Percentiles rank a stretch among this genome's conserved stretches.
Evolutionary conservation across 2,797 vertebrate species (phyloP).

Genomic region (Poeciliopsis gracilis): DNA sequence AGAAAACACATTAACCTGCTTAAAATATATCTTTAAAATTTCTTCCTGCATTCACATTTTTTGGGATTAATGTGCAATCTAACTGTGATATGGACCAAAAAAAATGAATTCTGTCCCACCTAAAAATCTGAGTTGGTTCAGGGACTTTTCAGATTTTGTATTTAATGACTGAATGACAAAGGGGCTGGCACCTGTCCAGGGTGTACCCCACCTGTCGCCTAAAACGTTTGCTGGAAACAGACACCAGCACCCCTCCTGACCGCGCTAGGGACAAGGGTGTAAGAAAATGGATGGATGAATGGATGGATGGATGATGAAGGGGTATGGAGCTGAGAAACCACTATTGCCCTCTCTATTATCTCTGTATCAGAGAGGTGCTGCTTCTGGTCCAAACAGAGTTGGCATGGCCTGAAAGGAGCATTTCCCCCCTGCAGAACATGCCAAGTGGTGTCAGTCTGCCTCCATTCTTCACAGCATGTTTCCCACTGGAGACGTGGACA

Average conservation of each 20-base stretch:
- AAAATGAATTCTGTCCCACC: no score
- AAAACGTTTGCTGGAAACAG: no score
- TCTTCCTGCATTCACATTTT: neutral
- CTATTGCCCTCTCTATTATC: conserved; percentile 11
- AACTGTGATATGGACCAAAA: no score
- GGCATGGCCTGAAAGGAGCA: conserved; percentile 72
- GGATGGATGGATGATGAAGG: conserved; percentile 1
- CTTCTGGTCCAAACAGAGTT: conserved; percentile 57
- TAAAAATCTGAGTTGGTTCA: no score
- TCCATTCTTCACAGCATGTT: conserved; percentile 59
- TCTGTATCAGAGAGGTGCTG: conserved; percentile 28
- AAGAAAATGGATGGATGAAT: neutral
- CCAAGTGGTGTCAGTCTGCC: conserved; percentile 78
- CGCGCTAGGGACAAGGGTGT: no score
- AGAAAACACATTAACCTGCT: neutral
- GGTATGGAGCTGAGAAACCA: neutral
- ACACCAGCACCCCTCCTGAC: no score
- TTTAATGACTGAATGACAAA: conserved; percentile 10
- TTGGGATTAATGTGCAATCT: neutral
- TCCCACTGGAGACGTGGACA: conserved; percentile 50
- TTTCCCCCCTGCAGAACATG: conserved; percentile 55
- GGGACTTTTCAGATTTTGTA: neutral
- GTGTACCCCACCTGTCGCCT: no score
- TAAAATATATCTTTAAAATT: neutral
- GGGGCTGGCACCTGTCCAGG: no score